Evolutionary conservation across 1,140 invertebrate genomes (phyloP), one percentile per base, ranked within the genome.

Genomic region (Plutomurus gul): DNA sequence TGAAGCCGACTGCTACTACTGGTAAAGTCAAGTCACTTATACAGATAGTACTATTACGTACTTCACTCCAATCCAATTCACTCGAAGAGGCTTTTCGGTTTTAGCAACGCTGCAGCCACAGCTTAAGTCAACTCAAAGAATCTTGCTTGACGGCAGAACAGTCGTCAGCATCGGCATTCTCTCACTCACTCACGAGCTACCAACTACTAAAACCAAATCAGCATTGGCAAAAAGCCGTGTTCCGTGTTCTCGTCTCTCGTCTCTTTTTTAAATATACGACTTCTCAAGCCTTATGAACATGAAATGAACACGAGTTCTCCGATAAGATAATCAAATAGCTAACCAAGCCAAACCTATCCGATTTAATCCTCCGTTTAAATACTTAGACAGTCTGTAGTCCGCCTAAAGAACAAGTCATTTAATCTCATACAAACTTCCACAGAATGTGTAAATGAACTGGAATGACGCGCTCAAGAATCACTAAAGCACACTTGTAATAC

Each of bases 271-370:
- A 65, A 65, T 65, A 65, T 30, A 65, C 56, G 56, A 65, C 56
- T 65, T 33, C 56, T 65, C 56, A 65, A 36, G 56, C 56, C 27
- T 65, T 65, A 65, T 33, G 56, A 65, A 30, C 56, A 65, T 65
- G 56, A 65, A 65, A 65, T 65, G 56, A 65, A 65, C 56, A 65
- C 56, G 56, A 65, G 56, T 65, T 65, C 56, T 65, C 56, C 56
- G 56, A 65, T 65, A 65, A 65, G 56, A 65, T 65, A 65, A 65
- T 65, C 56, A 65, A 65, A 65, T 65, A 30, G 56, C 25, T 25
- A 65, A 65, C 30, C 30, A 36, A 65, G 27, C 27, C 25, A 33
- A 65, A 30, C 56, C 56, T 65, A 65, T 65, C 56, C 30, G 25
- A 65, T 65, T 65, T 65, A 65, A 65, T 65, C 56, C 56, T 65